These are phyloP conservation scores for Penaeus chinensis DNA, from an alignment of 1,140 invertebrate species.

Conservation along the genomic window DNA sequence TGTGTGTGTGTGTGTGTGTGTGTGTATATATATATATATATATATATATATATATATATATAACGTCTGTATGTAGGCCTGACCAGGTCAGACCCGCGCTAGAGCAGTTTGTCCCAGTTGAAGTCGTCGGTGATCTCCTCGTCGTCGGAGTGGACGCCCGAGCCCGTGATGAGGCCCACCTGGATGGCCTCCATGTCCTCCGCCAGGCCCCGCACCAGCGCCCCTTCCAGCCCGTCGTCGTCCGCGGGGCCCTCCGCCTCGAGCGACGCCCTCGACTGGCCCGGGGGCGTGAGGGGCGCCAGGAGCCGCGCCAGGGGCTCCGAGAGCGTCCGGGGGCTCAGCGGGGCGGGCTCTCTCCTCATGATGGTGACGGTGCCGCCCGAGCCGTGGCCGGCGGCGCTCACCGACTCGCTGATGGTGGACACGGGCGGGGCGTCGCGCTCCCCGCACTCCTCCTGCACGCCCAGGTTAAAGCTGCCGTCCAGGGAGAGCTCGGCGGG, in stretches of 20 bases:
- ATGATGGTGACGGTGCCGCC: constrained; percentile 62
- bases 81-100: background rate
- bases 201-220: constrained; percentile 35
- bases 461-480: constrained; percentile 48
- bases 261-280: background rate
- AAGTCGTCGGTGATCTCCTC: constrained; percentile 63
- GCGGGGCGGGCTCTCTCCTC: constrained; percentile 23
- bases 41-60: no score
- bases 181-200: constrained; percentile 56
- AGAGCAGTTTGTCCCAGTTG: constrained; percentile 63
- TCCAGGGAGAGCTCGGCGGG: constrained; percentile 44
- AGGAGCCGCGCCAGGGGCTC: constrained; percentile 57
- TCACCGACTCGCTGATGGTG: constrained; percentile 54
- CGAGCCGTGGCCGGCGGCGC: constrained; percentile 58
- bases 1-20: no score
- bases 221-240: constrained; percentile 46
- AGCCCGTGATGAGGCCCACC: constrained; percentile 57
- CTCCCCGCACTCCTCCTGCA: constrained; percentile 35
- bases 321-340: constrained; percentile 41
- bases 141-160: constrained; percentile 56
- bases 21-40: no score
- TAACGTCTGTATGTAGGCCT: no score
- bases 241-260: background rate
- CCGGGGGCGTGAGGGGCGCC: constrained; percentile 56
- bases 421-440: constrained; percentile 30